Evolutionary conservation across 2,888 invertebrate genomes (phyloP).

Genomic region (Rhopalosiphum nymphaeae): DNA sequence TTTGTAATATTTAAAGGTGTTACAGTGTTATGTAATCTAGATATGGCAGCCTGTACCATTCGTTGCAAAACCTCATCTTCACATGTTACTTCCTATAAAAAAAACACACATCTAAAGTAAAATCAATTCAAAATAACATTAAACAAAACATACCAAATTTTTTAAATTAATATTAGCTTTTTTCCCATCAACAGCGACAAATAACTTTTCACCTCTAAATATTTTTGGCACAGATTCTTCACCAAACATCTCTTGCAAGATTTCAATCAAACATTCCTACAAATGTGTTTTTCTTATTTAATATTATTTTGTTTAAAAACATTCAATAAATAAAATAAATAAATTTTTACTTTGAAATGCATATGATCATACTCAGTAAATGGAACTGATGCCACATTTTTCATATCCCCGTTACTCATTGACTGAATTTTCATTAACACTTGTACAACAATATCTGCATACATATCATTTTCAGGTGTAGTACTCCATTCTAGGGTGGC

Average conservation of each 20-base stretch:
- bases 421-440: slow-evolving; percentile 60
- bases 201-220: slow-evolving; percentile 89
- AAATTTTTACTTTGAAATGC: slow-evolving; percentile 83
- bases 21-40: slow-evolving; percentile 86
- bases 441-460: slow-evolving; percentile 90
- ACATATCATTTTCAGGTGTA: slow-evolving; percentile 97
- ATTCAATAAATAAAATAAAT: neutral
- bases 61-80: slow-evolving; percentile 85
- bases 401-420: slow-evolving; percentile 49
- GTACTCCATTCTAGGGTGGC: slow-evolving; percentile 95
- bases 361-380: slow-evolving; percentile 85
- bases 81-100: slow-evolving; percentile 78
- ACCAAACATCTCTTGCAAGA: slow-evolving; percentile 95
- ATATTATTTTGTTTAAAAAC: neutral
- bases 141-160: slow-evolving; percentile 75
- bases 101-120: neutral
- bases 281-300: slow-evolving; percentile 65
- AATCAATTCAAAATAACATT: neutral
- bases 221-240: slow-evolving; percentile 93
- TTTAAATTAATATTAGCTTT: slow-evolving; percentile 87
- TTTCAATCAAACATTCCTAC: slow-evolving; percentile 88
- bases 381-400: slow-evolving; percentile 75
- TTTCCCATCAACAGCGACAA: slow-evolving; percentile 87
- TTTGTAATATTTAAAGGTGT: slow-evolving; percentile 70
- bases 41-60: slow-evolving; percentile 86